Percentiles rank a stretch among this genome's conserved stretches.
Conservation (phyloP, 1,140 invertebrate genomes). For the Pogonomyrmex barbatus region DNA sequence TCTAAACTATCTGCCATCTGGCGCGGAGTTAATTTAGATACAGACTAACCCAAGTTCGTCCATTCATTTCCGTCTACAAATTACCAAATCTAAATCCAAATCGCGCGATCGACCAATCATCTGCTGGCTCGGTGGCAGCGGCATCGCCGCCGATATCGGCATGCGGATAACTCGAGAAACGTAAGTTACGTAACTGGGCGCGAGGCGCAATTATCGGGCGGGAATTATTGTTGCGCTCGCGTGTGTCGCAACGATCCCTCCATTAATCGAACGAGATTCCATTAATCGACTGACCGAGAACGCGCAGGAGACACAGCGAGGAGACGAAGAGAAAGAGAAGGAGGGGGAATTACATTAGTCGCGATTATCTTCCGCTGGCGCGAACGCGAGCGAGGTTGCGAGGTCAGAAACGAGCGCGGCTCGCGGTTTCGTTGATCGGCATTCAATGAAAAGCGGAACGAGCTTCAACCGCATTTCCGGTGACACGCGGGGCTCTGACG, state of each 20-base stretch:
- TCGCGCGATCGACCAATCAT: conserved; percentile 74
- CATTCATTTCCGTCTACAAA: conserved; percentile 84
- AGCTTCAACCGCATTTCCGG: conserved; percentile 31
- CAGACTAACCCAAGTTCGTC: conserved; percentile 70
- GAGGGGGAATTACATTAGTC: conserved; percentile 33
- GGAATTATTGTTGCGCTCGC: conserved; percentile 74
- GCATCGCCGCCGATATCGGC: conserved; percentile 47
- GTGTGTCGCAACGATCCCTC: conserved; percentile 75
- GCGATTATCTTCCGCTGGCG: conserved; percentile 66
- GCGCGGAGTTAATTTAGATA: conserved; percentile 79
- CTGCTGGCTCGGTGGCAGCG: not conserved
- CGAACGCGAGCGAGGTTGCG: conserved; percentile 67
- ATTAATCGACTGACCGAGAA: conserved; percentile 59
- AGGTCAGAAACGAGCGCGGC: conserved; percentile 61
- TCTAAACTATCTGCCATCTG: conserved; percentile 68
- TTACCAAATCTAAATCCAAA: conserved; percentile 85
- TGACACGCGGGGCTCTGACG: not conserved
- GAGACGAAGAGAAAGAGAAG: conserved; percentile 19
- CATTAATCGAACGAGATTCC: conserved; percentile 54
- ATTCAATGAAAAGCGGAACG: conserved; percentile 15
- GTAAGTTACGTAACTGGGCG: conserved; percentile 67
- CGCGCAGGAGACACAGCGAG: not conserved
- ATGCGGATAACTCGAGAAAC: not conserved
- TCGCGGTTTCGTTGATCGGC: conserved; percentile 43
- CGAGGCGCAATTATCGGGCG: conserved; percentile 69